Conservation (phyloP, 2,797 vertebrate species). For the Trachops cirrhosus region DNA sequence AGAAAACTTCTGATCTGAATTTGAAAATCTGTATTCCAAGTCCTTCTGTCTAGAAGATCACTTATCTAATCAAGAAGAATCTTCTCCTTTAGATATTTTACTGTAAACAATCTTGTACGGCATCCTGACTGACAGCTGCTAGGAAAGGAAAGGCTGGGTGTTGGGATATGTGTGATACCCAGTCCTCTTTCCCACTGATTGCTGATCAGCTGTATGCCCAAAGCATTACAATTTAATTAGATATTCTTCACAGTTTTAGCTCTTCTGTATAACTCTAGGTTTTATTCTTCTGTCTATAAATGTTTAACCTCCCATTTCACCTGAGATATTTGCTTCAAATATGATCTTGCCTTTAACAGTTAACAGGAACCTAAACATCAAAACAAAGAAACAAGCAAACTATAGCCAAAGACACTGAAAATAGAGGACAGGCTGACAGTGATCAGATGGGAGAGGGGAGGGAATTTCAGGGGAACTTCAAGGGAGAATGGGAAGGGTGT, state of each 20-base stretch:
- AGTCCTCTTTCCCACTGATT: background rate
- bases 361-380: no score
- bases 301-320: conserved; percentile 53
- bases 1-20: background rate
- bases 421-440: no score
- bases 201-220: background rate
- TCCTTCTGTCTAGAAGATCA: background rate
- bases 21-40: background rate
- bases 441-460: no score
- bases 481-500: no score
- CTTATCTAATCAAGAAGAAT: background rate
- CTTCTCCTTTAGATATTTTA: background rate
- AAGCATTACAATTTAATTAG: background rate
- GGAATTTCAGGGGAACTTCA: no score
- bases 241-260: background rate
- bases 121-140: background rate
- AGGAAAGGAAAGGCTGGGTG: background rate
- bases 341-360: no score
- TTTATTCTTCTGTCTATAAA: conserved; percentile 45
- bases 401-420: no score
- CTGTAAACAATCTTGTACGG: background rate
- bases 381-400: no score
- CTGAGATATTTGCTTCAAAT: conserved; percentile 19
- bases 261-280: background rate
- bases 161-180: background rate